phyloP scores from a whole-genome alignment of 2,797 vertebrate genomes.

The Oreochromis mossambicus region DNA sequence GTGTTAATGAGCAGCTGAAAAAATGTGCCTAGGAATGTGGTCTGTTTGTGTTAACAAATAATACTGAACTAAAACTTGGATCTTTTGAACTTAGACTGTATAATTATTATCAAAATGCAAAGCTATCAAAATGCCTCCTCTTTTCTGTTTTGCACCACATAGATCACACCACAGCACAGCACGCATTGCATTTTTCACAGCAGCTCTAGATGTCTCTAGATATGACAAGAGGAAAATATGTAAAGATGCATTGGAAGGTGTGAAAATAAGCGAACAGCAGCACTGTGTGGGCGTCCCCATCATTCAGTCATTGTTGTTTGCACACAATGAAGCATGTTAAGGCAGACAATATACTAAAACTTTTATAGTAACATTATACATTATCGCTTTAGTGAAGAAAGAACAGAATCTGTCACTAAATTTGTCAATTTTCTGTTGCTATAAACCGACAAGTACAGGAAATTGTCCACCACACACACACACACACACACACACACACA shows the following conservation, averaged over 20 bases:
- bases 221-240: neutral
- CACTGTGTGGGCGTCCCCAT: neutral
- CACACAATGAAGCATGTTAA: neutral
- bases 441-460: neutral
- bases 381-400: neutral
- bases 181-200: accelerated
- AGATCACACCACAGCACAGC: neutral
- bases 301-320: neutral
- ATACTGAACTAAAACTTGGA: neutral
- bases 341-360: neutral
- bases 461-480: neutral
- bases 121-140: neutral
- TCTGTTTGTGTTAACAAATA: neutral
- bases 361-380: neutral
- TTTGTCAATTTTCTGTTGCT: neutral
- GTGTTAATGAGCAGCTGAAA: neutral
- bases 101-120: neutral
- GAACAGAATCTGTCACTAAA: neutral
- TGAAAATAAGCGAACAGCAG: neutral
- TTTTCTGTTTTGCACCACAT: neutral
- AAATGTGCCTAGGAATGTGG: accelerated
- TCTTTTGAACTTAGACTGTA: neutral
- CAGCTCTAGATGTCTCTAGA: neutral
- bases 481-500: neutral
- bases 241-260: neutral